Base-by-base conservation (phyloP, 2,797 vertebrate species). In the Pseudomugil gertrudae region DNA sequence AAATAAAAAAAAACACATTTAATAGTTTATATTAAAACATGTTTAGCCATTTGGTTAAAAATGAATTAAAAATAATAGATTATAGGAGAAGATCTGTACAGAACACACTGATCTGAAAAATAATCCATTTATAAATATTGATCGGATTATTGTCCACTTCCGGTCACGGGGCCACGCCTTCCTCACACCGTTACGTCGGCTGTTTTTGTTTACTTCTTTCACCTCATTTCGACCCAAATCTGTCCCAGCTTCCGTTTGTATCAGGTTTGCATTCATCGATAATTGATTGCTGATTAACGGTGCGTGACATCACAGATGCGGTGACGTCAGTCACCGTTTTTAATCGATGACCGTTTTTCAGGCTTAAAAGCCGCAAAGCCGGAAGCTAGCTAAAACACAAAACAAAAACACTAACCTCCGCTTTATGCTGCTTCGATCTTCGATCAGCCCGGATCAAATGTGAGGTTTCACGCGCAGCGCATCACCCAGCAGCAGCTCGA, bases 401-500 rank as follows among this genome's bases (percentile, higher is more conserved):
- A 23, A n/a, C 32, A 38, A 7, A 65, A 47, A 57, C 11, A 15
- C 32, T 45, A n/a, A 55, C 51, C 62, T 27, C 5, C 32, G 4
- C 32, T 26, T 52, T 13, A 13, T n/a, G 27, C 14, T 48, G 32
- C 9, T 36, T 6, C 26, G 57, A 33, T 30, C 43, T 48, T 23
- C 10, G 13, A 53, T 48, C 45, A 66, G 43, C 10, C 9, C 3
- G 3, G 35, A 15, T 52, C 48, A 21, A 17, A 19, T 62, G 8
- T 7, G 24, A 21, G 33, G 15, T 30, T 43, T 75, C 80, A 57
- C 13, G 30, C 67, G 48, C 57, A 74, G 74, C 63, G 57, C 64
- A 68, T 78, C 85, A 65, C 53, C 24, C 3, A 45, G 15, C 57
- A 64, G 50, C 11, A n/a, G n/a, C n/a, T 35, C 47, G 4, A 10